These are phyloP conservation scores for Pelosia muscerda DNA, from an alignment of 2,888 invertebrate genomes.

Conservation along the genomic window DNA sequence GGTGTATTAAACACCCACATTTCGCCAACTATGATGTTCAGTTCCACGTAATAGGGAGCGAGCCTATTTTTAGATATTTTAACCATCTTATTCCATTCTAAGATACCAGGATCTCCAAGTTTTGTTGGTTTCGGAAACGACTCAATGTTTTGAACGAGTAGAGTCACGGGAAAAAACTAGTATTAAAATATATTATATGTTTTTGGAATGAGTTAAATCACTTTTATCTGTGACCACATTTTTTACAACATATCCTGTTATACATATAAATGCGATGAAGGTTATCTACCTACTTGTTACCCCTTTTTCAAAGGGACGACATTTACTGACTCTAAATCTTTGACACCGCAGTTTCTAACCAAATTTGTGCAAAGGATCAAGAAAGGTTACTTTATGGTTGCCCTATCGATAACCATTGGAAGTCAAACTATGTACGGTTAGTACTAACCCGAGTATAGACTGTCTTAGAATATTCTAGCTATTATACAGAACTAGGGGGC, in stretches of 20 bases:
- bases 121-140: too few relatives aligned
- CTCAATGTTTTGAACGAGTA: too few relatives aligned
- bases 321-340: slow-evolving; percentile 45
- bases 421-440: slow-evolving; percentile 37
- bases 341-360: slow-evolving; percentile 25
- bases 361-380: slow-evolving; percentile 37
- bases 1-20: too few relatives aligned
- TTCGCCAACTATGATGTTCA: too few relatives aligned
- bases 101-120: too few relatives aligned
- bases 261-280: slow-evolving; percentile 31
- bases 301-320: slow-evolving; percentile 40
- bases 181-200: too few relatives aligned
- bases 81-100: too few relatives aligned
- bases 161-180: too few relatives aligned
- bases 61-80: too few relatives aligned
- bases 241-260: slow-evolving; percentile 1
- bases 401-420: slow-evolving; percentile 51
- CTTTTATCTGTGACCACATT: not conserved
- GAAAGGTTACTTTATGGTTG: slow-evolving; percentile 49
- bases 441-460: slow-evolving; percentile 35
- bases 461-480: slow-evolving; percentile 21
- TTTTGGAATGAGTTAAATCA: too few relatives aligned
- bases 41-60: too few relatives aligned
- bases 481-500: slow-evolving; percentile 17
- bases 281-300: slow-evolving; percentile 33